phyloP scores from a whole-genome alignment of 1,140 invertebrate species.

The Scaptodrosophila lebanonensis region DNA sequence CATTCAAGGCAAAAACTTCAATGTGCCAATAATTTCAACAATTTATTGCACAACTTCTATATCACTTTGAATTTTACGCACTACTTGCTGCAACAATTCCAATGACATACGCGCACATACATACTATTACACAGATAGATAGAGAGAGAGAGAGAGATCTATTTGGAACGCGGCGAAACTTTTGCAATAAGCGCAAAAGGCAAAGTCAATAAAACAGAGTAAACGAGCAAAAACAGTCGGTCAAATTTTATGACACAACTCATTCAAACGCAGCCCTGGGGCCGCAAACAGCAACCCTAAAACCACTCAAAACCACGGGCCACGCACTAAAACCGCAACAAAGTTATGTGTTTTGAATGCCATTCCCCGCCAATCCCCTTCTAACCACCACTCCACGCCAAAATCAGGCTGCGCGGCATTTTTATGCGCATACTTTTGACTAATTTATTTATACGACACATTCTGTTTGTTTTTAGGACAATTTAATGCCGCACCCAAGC shows the following conservation, averaged over 20 bases:
- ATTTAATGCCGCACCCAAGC: conserved; percentile 28
- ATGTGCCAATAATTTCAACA: conserved; percentile 67
- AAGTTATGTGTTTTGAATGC: conserved; percentile 33
- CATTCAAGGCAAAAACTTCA: conserved; percentile 43
- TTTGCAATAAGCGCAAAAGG: conserved; percentile 34
- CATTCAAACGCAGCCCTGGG: conserved; percentile 5
- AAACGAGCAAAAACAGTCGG: conserved; percentile 41
- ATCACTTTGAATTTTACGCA: conserved; percentile 72
- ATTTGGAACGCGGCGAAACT: conserved; percentile 22
- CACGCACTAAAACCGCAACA: conserved; percentile 56
- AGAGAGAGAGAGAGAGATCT: background rate
- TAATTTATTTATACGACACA: conserved; percentile 51
- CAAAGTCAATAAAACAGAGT: conserved; percentile 60
- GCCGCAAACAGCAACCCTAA: too few species aligned
- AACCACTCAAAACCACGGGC: conserved; percentile 10
- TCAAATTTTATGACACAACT: conserved; percentile 66
- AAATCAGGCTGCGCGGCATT: background rate
- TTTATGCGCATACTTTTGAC: conserved; percentile 55
- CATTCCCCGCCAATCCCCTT: background rate
- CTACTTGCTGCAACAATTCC: conserved; percentile 56
- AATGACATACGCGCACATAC: too few species aligned
- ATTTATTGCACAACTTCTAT: conserved; percentile 69
- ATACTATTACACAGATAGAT: too few species aligned
- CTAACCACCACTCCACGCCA: background rate
- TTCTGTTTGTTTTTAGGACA: conserved; percentile 8